Evolutionary conservation across 1,140 invertebrate genomes (phyloP).

Genomic region (Drosophila lini): DNA sequence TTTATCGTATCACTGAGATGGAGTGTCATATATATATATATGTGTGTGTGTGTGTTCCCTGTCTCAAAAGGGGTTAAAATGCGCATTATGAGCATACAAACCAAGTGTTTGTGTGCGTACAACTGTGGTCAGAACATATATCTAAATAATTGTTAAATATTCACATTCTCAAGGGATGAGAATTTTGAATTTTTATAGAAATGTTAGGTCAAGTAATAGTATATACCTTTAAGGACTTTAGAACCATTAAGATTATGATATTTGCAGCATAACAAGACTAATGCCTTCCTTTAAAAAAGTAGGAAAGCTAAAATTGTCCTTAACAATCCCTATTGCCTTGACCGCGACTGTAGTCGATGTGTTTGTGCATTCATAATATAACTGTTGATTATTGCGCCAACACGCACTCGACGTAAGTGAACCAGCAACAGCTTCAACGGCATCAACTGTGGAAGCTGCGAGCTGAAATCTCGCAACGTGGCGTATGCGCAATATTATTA

Average conservation of each 20-base stretch:
- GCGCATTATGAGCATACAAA: conserved; percentile 61
- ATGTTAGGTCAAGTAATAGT: too few species aligned
- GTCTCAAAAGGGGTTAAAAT: conserved; percentile 67
- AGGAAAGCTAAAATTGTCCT: background rate
- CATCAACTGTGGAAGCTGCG: conserved; percentile 24
- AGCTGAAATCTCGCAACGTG: conserved; percentile 54
- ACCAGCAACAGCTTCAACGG: conserved; percentile 53
- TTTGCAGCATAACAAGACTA: too few species aligned
- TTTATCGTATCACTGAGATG: conserved; percentile 78
- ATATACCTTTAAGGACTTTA: background rate
- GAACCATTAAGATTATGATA: too few species aligned
- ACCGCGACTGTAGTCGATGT: conserved; percentile 25
- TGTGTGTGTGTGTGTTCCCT: background rate
- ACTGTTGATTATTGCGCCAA: conserved; percentile 81
- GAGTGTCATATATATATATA: conserved; percentile 56
- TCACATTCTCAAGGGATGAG: rapidly evolving
- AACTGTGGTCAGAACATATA: background rate
- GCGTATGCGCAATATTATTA: conserved; percentile 81
- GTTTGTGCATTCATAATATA: conserved; percentile 79
- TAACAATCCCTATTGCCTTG: background rate
- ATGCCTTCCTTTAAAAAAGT: too few species aligned
- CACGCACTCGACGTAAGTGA: conserved; percentile 77
- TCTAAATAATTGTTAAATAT: background rate
- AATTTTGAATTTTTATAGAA: background rate
- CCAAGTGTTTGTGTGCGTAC: conserved; percentile 11